Base-by-base conservation (phyloP, 1,140 invertebrate genomes). In the Drosophila azteca region DNA sequence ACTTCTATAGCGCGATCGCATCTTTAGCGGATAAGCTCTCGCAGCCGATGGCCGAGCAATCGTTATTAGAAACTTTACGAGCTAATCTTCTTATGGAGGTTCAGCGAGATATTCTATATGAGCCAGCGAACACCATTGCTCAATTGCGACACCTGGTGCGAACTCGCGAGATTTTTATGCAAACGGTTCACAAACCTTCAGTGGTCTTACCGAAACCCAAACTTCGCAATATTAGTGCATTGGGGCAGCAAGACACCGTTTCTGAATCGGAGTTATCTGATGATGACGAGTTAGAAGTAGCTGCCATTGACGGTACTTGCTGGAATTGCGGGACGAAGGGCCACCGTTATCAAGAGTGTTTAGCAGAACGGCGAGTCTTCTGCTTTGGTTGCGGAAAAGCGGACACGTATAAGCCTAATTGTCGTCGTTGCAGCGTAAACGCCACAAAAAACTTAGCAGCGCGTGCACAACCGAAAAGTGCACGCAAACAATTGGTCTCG, bases 321-420 rank as follows among this genome's bases (percentile, higher is more conserved):
- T 59, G 9, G 26, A 59, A 59, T 13, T 59, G 44, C 1, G 43
- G 26, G 6, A 17, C 11, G 6, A 45, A n/a, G 26, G 15, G 55
- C 9, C 55, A 58, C 7, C n/a, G 44, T 11, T 45, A 59, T 15
- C 41, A 55, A 2, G 29, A 59, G 11, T 59, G 44, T 24, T 2
- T 11, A 13, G n/a, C 9, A 31, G 45, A 59, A 48, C 15, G 44
- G 6, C 44, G 11, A n/a, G 39, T 58, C 13, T 46, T 48, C 15
- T 48, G 55, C 11, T 35, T 29, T 17, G 41, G 54, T 17, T 58
- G 43, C n/a, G 54, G 24, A 13, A 6, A 35, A 7, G 11, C 29
- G n/a, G n/a, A n/a, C n/a, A n/a, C n/a, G n/a, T n/a, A n/a, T n/a
- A n/a, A n/a, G n/a, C n/a, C n/a, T n/a, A n/a, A n/a, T n/a, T n/a